phyloP scores from a whole-genome alignment of 1,140 invertebrate genomes.

The Caenorhabditis brenneri region DNA sequence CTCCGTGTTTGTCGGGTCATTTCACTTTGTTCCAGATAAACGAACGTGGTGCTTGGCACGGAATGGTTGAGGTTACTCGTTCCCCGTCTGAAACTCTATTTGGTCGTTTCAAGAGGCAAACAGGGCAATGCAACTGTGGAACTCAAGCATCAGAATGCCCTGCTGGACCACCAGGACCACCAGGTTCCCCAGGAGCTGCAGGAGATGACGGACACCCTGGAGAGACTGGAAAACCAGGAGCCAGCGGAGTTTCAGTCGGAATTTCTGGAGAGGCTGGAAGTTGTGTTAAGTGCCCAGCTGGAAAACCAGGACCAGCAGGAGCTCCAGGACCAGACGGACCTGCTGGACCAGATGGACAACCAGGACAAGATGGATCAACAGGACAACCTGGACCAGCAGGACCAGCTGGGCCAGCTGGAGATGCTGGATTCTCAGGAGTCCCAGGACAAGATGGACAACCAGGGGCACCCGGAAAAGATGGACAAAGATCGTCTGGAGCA shows the following conservation, averaged over 20 bases:
- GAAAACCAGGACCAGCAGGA: slow-evolving; percentile 52
- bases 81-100: neutral
- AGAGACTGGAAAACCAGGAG: slow-evolving; percentile 25
- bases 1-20: too few relatives aligned
- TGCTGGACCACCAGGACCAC: slow-evolving; percentile 66
- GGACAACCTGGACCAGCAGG: slow-evolving; percentile 67
- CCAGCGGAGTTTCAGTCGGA: slow-evolving; percentile 4
- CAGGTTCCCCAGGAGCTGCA: too few relatives aligned
- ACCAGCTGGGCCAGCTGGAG: slow-evolving; percentile 64
- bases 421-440: slow-evolving; percentile 61
- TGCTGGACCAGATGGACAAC: slow-evolving; percentile 40
- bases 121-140: slow-evolving; percentile 39
- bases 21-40: neutral
- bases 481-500: slow-evolving; percentile 55
- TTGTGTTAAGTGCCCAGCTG: too few relatives aligned
- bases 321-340: slow-evolving; percentile 47
- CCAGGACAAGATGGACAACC: slow-evolving; percentile 57
- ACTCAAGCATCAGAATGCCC: slow-evolving; percentile 28
- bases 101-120: slow-evolving; percentile 44
- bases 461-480: slow-evolving; percentile 32
- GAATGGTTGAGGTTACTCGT: slow-evolving; percentile 36
- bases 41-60: slow-evolving; percentile 37
- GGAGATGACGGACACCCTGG: slow-evolving; percentile 44
- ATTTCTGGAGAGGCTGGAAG: neutral
- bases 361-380: slow-evolving; percentile 57